Evolutionary conservation across 2,113 vertebrate species (phyloP), one percentile per base, ranked within the genome.

Genomic region (Alethe castanea): DNA sequence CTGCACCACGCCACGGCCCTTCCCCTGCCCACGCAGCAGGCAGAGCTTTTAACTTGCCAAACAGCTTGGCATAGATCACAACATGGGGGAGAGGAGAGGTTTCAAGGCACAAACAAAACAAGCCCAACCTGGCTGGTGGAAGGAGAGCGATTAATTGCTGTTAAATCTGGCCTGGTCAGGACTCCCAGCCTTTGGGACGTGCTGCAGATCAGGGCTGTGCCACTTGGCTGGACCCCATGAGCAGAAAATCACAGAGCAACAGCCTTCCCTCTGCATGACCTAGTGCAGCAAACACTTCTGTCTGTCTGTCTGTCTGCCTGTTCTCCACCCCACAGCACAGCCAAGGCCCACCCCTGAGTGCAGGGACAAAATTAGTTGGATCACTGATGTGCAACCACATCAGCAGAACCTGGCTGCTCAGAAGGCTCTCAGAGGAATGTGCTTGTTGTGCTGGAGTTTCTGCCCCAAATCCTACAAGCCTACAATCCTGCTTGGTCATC

Each of bases 21-120:
- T 36, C 88, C 66, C 72, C 93, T 88, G 74, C 95, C 94, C 88
- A 93, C 80, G 16, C 50, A 47, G 25, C 59, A 67, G 25, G 44
- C 59, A 92, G n/a, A 82, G 86, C 45, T 86, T 86, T 16, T 50
- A 48, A 26, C 50, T 73, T 73, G 80, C 50, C 85, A 87, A 78
- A 61, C 50, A 77, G n/a, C 33, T 95, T 42, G 83, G 71, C 54
- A 73, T 6, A 61, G 71, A 70, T 38, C 59, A 31, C 56, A 54
- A 29, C 1, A 35, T n/a, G 38, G 50, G 28, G 47, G 65, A 66
- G 16, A 45, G 22, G 71, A 80, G 48, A 88, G 66, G 50, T 65
- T 88, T 65, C 53, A 45, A 85, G 71, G 45, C 73, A 60, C 66
- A 80, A 88, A 80, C 66, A 90, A 48, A 93, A 24, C 16, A 33